phyloP scores from a whole-genome alignment of 1,140 invertebrate species.

The Tetragnatha versicolor region DNA sequence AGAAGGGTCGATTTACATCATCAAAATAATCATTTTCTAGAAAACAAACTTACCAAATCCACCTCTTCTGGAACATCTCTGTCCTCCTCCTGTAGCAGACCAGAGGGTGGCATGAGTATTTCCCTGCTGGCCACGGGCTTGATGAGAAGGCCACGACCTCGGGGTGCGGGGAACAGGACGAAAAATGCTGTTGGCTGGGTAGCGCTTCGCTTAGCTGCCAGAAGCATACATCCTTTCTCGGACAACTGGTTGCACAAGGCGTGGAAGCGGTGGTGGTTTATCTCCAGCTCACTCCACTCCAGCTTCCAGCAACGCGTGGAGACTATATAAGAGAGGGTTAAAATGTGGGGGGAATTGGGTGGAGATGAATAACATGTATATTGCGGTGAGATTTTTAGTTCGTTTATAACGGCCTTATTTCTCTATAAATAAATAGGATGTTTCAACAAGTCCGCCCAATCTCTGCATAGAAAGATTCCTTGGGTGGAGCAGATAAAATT shows the following conservation, averaged over 20 bases:
- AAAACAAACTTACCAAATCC: not conserved
- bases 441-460: not conserved
- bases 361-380: not conserved
- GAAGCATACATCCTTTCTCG: conserved; percentile 10
- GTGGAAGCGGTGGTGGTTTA: conserved; percentile 11
- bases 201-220: conserved; percentile 2
- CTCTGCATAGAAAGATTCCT: not conserved
- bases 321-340: not conserved
- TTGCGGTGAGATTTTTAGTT: not conserved
- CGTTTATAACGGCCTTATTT: not conserved
- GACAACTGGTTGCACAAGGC: not conserved
- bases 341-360: not conserved
- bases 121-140: conserved; percentile 29
- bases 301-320: conserved; percentile 47
- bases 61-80: conserved; percentile 8
- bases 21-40: not conserved
- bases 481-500: not conserved
- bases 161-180: conserved; percentile 14
- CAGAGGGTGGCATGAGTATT: conserved; percentile 15
- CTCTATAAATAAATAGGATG: not conserved
- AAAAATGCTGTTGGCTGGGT: not conserved
- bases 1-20: not conserved
- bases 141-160: conserved; percentile 1
- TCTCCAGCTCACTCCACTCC: conserved; percentile 42
- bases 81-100: not conserved